Conservation (phyloP, 2,113 vertebrate genomes). For the Pholis gunnellus region DNA sequence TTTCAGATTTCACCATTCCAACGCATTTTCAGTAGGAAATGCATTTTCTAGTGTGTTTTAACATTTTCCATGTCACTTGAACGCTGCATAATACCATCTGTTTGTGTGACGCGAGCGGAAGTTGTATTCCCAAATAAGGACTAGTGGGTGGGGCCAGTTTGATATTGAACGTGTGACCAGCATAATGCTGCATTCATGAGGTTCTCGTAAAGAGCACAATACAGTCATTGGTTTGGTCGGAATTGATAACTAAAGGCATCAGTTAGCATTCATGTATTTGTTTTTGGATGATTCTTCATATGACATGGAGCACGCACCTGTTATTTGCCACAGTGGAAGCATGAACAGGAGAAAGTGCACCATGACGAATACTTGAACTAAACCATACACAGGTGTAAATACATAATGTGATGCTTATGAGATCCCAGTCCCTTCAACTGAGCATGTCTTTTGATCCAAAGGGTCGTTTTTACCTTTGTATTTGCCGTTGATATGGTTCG, state of each 20-base stretch:
- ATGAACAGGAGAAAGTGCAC: background rate
- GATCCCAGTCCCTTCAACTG: accelerated
- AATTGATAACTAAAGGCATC: background rate
- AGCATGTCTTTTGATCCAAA: background rate
- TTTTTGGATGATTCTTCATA: background rate
- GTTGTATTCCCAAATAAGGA: conserved; percentile 11
- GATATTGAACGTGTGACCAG: conserved; percentile 63
- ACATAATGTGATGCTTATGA: background rate
- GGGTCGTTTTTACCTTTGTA: background rate
- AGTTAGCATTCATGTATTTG: accelerated
- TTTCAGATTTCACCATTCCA: too few relatives aligned
- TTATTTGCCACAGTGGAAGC: background rate
- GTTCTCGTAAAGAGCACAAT: background rate
- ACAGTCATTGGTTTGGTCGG: background rate
- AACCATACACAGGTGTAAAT: background rate
- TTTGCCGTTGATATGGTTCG: background rate
- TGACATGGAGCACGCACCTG: background rate
- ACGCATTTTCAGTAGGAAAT: too few relatives aligned
- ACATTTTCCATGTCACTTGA: conserved; percentile 1
- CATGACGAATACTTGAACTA: background rate
- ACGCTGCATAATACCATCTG: background rate
- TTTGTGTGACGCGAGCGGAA: conserved; percentile 2
- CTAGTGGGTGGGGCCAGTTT: conserved; percentile 47
- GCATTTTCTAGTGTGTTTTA: too few relatives aligned
- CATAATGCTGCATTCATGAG: conserved; percentile 43